Conservation (phyloP, 2,113 vertebrate genomes). For the Hipposideros armiger region DNA sequence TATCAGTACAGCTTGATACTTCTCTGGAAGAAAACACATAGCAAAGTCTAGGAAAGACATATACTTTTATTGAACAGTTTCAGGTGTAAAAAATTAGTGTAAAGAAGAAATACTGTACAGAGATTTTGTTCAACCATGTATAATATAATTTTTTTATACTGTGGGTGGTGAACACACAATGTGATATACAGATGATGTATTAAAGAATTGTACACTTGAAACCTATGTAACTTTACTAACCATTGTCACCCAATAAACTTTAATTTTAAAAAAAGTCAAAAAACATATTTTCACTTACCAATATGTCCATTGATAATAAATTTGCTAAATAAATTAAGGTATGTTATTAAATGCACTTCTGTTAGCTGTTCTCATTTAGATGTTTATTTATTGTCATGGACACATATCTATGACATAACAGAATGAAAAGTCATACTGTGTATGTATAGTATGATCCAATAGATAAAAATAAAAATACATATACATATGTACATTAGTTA, state of each 20-base stretch:
- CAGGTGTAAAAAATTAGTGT: neutral
- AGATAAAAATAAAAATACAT: neutral
- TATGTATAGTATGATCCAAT: neutral
- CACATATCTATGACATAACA: neutral
- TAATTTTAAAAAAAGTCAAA: neutral
- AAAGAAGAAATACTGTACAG: neutral
- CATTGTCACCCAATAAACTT: no score
- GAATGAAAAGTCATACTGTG: neutral
- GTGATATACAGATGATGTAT: no score
- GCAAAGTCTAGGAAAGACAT: neutral
- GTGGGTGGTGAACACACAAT: no score
- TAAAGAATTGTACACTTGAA: no score
- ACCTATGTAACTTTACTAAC: no score
- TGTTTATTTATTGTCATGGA: constrained; percentile 23
- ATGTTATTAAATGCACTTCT: neutral
- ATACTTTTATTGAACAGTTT: neutral
- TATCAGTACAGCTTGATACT: neutral
- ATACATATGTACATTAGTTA: neutral
- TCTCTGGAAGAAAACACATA: neutral
- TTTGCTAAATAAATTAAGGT: neutral
- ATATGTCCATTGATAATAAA: neutral
- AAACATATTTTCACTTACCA: neutral
- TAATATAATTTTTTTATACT: constrained; percentile 24
- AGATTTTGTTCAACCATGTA: neutral
- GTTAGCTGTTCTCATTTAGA: neutral